Conservation (phyloP, 2,797 vertebrate genomes). For the Morelia viridis region DNA sequence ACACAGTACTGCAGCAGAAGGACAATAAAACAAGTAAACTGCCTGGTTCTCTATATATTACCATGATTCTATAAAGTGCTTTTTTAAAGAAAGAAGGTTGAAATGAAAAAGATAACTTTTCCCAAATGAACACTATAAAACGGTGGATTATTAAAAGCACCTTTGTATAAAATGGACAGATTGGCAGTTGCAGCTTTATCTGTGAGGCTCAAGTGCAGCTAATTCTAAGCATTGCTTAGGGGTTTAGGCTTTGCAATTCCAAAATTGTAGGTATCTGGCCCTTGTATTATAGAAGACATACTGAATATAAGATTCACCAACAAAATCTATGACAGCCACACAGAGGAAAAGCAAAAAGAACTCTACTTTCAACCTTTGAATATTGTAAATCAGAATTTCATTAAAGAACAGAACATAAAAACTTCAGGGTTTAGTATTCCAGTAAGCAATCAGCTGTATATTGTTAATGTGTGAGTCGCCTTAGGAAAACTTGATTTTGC, state of each 20-base stretch:
- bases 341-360: neutral
- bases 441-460: neutral
- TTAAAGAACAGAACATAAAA: neutral
- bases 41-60: neutral
- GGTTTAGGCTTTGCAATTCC: neutral
- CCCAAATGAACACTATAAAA: neutral
- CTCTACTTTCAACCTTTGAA: neutral
- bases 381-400: neutral
- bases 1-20: constrained; percentile 79
- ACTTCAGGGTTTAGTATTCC: neutral
- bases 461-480: neutral
- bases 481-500: neutral
- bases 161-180: neutral
- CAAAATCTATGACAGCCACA: neutral
- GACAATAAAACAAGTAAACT: constrained; percentile 44
- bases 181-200: constrained; percentile 22
- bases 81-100: constrained; percentile 14
- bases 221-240: neutral
- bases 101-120: constrained; percentile 35
- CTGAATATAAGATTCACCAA: neutral
- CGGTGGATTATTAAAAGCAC: neutral
- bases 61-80: neutral
- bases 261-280: neutral
- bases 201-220: neutral
- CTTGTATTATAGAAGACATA: neutral